Conservation (phyloP, 2,113 vertebrate species). For the Hippoglossus stenolepis region DNA sequence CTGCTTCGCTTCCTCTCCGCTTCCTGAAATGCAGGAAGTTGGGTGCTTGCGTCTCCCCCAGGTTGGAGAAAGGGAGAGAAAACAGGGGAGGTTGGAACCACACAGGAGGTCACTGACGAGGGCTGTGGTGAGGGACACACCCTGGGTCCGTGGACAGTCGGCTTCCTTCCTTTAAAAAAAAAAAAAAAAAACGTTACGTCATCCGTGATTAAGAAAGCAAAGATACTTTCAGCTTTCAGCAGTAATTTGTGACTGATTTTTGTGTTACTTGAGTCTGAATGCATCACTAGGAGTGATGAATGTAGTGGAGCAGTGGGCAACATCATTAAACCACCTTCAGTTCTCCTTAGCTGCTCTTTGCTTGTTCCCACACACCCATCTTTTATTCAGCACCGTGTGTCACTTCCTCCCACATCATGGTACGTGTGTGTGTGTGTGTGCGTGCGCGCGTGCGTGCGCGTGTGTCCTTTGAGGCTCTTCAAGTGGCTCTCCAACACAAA, state of each 20-base stretch:
- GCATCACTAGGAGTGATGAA: neutral
- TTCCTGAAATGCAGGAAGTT: conserved; percentile 72
- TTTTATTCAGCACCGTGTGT: conserved; percentile 44
- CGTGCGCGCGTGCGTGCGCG: conserved; percentile 24
- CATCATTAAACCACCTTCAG: conserved; percentile 44
- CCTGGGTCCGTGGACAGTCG: conserved; percentile 10
- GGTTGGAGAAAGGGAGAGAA: conserved; percentile 37
- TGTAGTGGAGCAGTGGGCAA: no score
- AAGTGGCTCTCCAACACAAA: conserved; percentile 73
- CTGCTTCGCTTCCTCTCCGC: conserved; percentile 57
- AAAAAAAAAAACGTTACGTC: neutral
- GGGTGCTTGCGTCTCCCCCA: conserved; percentile 34
- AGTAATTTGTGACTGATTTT: neutral
- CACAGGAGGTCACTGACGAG: conserved; percentile 37
- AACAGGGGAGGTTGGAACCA: conserved; percentile 12
- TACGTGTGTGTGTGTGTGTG: conserved; percentile 9
- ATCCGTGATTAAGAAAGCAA: neutral
- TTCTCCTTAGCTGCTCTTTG: conserved; percentile 40
- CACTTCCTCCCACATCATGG: conserved; percentile 37
- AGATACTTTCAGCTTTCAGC: neutral
- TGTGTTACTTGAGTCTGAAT: neutral
- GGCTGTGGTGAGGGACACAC: conserved; percentile 15
- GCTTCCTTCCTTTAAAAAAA: conserved; percentile 27
- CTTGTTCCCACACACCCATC: conserved; percentile 55
- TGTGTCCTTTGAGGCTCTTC: conserved; percentile 70